Percentiles rank a stretch among this genome's conserved stretches.
These are phyloP conservation scores for Probosciger aterrimus DNA, from an alignment of 2,113 vertebrate species.

Conservation along the genomic window DNA sequence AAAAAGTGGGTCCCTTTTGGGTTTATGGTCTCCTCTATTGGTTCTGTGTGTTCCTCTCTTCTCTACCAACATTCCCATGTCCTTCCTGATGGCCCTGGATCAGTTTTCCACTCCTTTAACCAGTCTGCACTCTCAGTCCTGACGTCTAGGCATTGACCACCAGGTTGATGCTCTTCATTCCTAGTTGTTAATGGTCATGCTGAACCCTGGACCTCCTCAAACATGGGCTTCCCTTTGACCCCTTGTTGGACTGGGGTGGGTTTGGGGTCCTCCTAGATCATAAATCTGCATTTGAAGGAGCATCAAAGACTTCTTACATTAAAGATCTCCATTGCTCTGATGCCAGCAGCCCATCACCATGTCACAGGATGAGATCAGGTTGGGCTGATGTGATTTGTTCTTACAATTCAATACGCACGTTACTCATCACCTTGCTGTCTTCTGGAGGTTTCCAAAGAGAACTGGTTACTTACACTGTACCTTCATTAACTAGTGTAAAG, in stretches of 20 bases:
- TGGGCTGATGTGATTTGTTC: background rate
- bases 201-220: background rate
- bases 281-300: background rate
- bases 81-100: background rate
- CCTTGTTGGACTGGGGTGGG: background rate
- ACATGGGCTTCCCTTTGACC: fast-evolving
- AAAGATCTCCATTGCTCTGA: fast-evolving
- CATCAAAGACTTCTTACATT: background rate
- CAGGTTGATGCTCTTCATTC: background rate
- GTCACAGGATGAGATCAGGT: background rate
- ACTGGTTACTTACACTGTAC: background rate
- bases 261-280: background rate
- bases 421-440: background rate
- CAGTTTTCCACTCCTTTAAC: background rate
- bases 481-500: fast-evolving
- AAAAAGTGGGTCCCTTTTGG: background rate
- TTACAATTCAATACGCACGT: background rate
- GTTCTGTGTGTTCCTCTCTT: fast-evolving
- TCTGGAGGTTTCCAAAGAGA: background rate
- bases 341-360: fast-evolving
- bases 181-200: background rate
- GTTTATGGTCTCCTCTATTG: background rate
- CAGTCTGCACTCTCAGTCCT: background rate
- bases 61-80: background rate
- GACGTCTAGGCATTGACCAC: fast-evolving